phyloP scores from a whole-genome alignment of 2,113 vertebrate species.

The Arizona elegans region DNA sequence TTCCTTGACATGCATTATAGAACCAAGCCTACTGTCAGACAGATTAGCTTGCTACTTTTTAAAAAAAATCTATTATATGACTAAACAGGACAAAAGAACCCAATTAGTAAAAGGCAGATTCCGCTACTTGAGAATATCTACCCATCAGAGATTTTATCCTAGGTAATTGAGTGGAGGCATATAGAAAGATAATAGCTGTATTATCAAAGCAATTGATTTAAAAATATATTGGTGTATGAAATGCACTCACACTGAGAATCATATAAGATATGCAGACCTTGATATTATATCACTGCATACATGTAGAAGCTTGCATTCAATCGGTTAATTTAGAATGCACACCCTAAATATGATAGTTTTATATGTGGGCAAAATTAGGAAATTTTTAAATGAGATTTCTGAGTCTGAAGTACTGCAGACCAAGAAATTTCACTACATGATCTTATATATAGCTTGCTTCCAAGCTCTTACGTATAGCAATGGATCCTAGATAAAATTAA shows the following conservation, averaged over 20 bases:
- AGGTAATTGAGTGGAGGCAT: neutral
- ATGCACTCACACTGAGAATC: neutral
- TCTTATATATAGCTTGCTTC: neutral
- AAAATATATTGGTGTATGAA: neutral
- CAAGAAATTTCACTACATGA: neutral
- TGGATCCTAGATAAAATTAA: neutral
- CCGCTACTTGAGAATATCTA: neutral
- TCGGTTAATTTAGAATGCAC: neutral
- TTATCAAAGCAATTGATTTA: neutral
- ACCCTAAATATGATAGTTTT: neutral
- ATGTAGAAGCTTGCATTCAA: neutral
- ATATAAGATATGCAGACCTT: neutral
- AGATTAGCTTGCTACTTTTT: constrained; percentile 15
- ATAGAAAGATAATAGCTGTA: neutral
- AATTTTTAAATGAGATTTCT: neutral
- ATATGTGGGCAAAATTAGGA: neutral
- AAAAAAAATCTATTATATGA: neutral
- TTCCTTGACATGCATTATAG: constrained; percentile 18
- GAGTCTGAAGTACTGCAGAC: neutral
- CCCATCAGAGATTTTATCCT: neutral
- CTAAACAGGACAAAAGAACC: neutral
- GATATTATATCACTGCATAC: neutral
- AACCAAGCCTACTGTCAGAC: constrained; percentile 14
- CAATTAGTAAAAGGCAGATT: neutral
- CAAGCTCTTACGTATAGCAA: neutral